Percentiles rank a stretch among this genome's conserved stretches.
phyloP scores from a whole-genome alignment of 1,140 invertebrate species.

The Lasioglossum baleicum region DNA sequence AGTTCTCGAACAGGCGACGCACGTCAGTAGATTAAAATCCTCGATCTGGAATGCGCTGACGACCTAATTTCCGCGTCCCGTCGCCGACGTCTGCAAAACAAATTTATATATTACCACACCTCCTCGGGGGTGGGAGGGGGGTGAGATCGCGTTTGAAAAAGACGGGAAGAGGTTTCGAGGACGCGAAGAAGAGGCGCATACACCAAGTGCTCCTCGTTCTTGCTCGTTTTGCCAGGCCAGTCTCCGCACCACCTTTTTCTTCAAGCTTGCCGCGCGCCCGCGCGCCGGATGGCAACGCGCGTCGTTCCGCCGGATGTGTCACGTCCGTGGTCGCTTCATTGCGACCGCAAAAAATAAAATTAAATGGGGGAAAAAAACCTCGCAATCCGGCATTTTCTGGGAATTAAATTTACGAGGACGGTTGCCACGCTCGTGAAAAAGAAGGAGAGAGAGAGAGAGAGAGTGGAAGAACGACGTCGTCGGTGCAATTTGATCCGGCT shows the following conservation, averaged over 20 bases:
- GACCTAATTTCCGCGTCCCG: neutral
- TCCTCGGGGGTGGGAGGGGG: no score
- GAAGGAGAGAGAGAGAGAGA: neutral
- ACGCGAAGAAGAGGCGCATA: conserved; percentile 5
- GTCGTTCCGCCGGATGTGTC: neutral
- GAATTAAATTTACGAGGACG: conserved; percentile 52
- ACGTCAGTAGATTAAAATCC: neutral
- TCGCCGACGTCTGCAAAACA: neutral
- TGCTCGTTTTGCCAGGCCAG: conserved; percentile 5
- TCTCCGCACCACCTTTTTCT: neutral
- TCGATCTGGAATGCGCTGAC: neutral
- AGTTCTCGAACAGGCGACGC: neutral
- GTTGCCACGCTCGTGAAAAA: neutral
- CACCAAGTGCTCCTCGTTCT: conserved; percentile 21
- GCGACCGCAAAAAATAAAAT: conserved; percentile 20
- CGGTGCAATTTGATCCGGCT: neutral
- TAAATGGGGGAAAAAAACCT: conserved; percentile 8
- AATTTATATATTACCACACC: neutral
- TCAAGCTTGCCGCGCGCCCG: neutral
- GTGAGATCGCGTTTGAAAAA: conserved; percentile 8
- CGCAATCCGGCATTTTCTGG: conserved; percentile 46
- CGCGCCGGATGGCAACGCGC: neutral
- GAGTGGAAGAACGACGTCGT: neutral
- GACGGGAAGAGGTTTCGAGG: conserved; percentile 30
- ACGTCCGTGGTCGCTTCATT: conserved; percentile 4